Conservation (phyloP, 2,113 vertebrate genomes). For the Pantherophis guttatus region DNA sequence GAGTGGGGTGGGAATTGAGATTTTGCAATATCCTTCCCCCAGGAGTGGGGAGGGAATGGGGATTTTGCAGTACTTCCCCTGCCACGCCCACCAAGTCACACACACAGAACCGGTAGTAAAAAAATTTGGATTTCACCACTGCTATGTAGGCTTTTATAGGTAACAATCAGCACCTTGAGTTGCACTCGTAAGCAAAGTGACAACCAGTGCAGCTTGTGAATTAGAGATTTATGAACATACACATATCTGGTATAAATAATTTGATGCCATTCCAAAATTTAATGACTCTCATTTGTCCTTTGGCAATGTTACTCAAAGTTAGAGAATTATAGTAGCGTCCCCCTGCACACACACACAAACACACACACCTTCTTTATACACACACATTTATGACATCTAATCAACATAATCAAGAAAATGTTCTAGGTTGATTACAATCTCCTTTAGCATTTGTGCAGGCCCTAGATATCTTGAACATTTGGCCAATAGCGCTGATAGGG, state of each 20-base stretch:
- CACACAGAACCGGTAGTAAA: no score
- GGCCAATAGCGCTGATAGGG: background rate
- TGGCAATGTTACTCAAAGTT: background rate
- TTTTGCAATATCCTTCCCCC: no score
- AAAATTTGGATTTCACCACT: no score
- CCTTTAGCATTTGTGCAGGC: background rate
- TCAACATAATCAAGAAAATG: background rate
- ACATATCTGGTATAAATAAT: background rate
- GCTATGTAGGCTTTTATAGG: background rate
- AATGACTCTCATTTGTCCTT: background rate
- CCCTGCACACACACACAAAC: no score
- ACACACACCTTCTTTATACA: background rate
- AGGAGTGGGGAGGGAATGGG: no score
- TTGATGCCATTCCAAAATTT: background rate
- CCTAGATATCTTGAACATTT: background rate
- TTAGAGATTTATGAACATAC: background rate
- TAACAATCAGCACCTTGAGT: background rate
- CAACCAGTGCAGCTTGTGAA: background rate
- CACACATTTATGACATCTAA: background rate
- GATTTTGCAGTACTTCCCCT: no score
- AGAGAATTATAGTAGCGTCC: background rate
- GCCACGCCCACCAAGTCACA: no score
- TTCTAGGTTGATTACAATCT: background rate
- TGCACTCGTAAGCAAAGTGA: background rate
- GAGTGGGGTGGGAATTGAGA: no score